Base-by-base conservation (phyloP, 1,140 invertebrate genomes). In the Saccostrea glomerata region DNA sequence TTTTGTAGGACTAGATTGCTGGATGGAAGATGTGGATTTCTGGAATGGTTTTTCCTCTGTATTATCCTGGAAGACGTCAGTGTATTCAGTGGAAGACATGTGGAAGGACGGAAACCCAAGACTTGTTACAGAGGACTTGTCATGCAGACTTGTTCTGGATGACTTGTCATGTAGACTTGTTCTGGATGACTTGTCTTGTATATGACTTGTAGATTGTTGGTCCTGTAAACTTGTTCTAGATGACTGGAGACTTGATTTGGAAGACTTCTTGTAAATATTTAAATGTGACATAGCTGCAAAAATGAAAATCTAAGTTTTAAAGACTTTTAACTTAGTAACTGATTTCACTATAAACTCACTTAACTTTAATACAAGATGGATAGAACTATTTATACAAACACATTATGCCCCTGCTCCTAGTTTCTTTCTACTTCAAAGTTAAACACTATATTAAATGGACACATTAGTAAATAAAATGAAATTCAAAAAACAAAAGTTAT, bases 191-290 rank as follows among this genome's bases (percentile, higher is more conserved):
- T 77, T 25, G 5, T 77, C 70, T 1, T 30, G 25, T 12, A 12
- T 11, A 25, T 13, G 13, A 15, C 25, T 12, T 77, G 23, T 13
- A 17, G 70, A 30, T 36, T 9, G 3, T 11, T 77, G 25, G 4
- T 77, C 70, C 3, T 40, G 70, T 36, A 77, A 17, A 77, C 70
- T 77, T 77, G 70, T 25, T 77, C 15, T 77, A 13, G 70, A 77
- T 12, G 70, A 77, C 25, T 25, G 25, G 47, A 47, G 47, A 47
- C 6, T 47, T 47, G 47, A 30, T 77, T 77, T 77, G 11, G 70
- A 77, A 77, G 70, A 13, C 9, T 77, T 77, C 15, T 77, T 77
- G 70, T 77, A 77, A 40, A 77, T 77, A 77, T 30, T 77, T 30
- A 12, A 36, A 36, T 77, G 25, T 77, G 70, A 77, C 70, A 77